A percentile compares a stretch with the other conserved stretches of the same genome.
These are phyloP conservation scores for Microctonus hyperodae DNA, from an alignment of 2,888 invertebrate species.

Conservation along the genomic window DNA sequence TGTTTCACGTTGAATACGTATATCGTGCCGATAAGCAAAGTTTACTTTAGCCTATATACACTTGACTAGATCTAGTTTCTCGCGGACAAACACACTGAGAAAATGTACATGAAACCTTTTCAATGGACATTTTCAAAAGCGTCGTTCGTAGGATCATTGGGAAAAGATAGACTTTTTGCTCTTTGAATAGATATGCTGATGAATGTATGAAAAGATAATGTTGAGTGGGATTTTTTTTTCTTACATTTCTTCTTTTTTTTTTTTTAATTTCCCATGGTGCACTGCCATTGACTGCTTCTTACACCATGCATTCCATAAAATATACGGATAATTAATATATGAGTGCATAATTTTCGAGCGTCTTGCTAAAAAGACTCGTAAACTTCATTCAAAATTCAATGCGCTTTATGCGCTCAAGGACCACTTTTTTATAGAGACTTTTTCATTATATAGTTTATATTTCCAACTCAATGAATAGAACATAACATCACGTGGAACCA, in stretches of 20 bases:
- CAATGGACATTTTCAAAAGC: background rate
- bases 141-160: background rate
- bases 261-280: background rate
- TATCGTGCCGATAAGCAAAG: constrained; percentile 39
- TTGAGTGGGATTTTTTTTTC: background rate
- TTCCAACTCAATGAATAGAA: no score
- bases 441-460: no score
- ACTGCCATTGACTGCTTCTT: no score
- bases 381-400: background rate
- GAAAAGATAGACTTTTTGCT: background rate
- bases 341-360: no score
- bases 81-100: constrained; percentile 23
- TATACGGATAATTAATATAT: no score
- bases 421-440: no score
- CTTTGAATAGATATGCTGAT: background rate
- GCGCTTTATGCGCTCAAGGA: no score
- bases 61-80: background rate
- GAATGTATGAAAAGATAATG: constrained; percentile 6
- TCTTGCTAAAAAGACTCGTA: background rate
- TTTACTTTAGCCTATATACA: constrained; percentile 31
- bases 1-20: constrained; percentile 33
- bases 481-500: no score
- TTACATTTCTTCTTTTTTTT: background rate
- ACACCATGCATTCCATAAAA: no score
- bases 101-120: constrained; percentile 10